Evolutionary conservation across 2,113 vertebrate genomes (phyloP).

Genomic region (Crotophaga sulcirostris): DNA sequence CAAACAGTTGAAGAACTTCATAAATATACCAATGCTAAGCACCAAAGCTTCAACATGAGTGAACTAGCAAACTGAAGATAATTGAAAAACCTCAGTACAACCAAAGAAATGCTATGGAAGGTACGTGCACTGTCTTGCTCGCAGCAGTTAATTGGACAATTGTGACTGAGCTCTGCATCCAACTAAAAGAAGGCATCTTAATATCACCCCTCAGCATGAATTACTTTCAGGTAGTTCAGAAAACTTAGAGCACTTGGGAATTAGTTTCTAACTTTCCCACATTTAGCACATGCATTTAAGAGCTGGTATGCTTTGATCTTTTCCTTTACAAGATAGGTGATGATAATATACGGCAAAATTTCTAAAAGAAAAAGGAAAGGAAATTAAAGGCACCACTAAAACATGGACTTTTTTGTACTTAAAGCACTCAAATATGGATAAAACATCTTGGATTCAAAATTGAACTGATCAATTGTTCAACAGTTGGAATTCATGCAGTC

Average conservation of each 20-base stretch:
- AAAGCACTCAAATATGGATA: background rate
- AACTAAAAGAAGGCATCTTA: background rate
- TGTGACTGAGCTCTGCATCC: background rate
- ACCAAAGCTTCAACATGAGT: background rate
- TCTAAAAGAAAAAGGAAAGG: slow-evolving; percentile 16
- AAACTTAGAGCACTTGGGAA: background rate
- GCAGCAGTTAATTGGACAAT: background rate
- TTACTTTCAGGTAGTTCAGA: background rate
- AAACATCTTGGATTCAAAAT: slow-evolving; percentile 9
- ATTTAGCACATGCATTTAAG: background rate
- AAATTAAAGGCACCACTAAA: slow-evolving; percentile 16
- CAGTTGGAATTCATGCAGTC: background rate
- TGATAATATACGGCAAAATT: background rate
- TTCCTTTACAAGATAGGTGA: background rate
- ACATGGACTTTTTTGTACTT: background rate
- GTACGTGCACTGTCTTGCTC: background rate
- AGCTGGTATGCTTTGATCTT: slow-evolving; percentile 30
- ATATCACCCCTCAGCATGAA: background rate
- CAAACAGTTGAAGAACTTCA: background rate
- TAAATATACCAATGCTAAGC: background rate
- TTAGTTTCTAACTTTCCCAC: background rate
- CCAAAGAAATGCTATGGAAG: background rate
- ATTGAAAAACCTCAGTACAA: background rate
- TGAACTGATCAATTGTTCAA: slow-evolving; percentile 32
- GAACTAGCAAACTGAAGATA: background rate